Evolutionary conservation across 2,888 invertebrate genomes (phyloP), one percentile per base, ranked within the genome.

Genomic region (Gortyna flavago): DNA sequence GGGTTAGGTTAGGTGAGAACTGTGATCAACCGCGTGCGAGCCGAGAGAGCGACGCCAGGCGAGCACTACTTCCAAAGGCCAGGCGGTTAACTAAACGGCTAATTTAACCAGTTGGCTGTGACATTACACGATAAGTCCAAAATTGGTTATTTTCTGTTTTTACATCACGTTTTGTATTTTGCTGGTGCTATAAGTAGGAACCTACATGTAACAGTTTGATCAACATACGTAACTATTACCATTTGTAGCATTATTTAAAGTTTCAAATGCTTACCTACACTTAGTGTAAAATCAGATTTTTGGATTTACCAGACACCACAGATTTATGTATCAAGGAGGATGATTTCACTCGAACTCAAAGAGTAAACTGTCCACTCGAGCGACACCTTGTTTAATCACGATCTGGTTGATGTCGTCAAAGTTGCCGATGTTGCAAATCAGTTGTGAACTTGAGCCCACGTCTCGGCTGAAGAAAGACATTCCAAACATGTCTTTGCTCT

Each of bases 321-420:
- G 1, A 35, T 25, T 54, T 25, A 54, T 8, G 2, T 75, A 25
- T 25, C 25, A 11, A n/a, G 7, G 18, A 35, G 6, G 0, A 41
- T 51, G 16, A 44, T 29, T 41, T 32, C 44, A 4, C 38, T 48
- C 11, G 76, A 87, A 89, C 13, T 84, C 70, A 65, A 91, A 90
- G 8, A 71, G 11, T 68, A 91, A 57, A 71, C 77, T 88, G 38
- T 85, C 57, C 1, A 90, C 70, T 6, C 21, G 73, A 29, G 79
- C 51, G n/a, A 90, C 84, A 9, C 91, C 90, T 69, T 87, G 75
- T 72, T 81, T 85, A 16, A 91, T 84, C 6, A 85, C 73, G 16
- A 91, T 88, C 13, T 67, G 59, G 25, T 74, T 75, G 62, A 89
- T 83, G 67, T 88, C 80, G 11, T 86, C 51, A 32, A 89, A 85